Evolutionary conservation across 1,140 invertebrate species (phyloP), one percentile per base, ranked within the genome.

Genomic region (Liolophura sinensis): DNA sequence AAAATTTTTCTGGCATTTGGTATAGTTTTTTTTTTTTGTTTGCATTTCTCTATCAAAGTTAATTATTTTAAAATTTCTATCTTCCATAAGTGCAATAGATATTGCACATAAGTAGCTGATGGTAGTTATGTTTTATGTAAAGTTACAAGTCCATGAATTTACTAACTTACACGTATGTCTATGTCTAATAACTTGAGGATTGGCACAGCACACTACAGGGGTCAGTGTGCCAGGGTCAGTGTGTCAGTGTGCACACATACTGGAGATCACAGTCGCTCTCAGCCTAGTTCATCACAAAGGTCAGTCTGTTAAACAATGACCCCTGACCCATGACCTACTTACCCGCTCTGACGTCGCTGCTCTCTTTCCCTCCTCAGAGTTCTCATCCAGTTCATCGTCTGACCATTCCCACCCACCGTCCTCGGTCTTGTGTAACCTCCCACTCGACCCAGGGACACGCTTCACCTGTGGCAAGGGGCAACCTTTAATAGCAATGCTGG

Each of bases 381-480:
- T 86, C 54, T 86, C 85, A 69, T 88, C 89, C 82, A 92, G 90
- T 64, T 87, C 87, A 68, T 93, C 95, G 67, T 93, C 95, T n/a
- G 94, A 96, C 95, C 95, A 98, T 20, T 97, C 94, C 96, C 96
- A 98, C 78, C 96, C 94, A 5, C 95, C 95, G n/a, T 95, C 95
- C 71, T 95, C 92, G 55, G 94, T 97, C 77, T 95, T 89, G 82
- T 97, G 95, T 49, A 97, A 85, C 46, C 95, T 88, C 12, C 96
- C 95, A 49, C 93, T 96, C 0, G 94, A 91, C 1, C 95, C 95
- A 0, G 95, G 94, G 79, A 94, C 93, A 63, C 85, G 68, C 72
- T 85, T 86, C 54, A 83, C 80, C 78, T 85, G 76, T 60, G 74
- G 58, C 12, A 65, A n/a, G 20, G n/a, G 16, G 58, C 22, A 50